Evolutionary conservation across 1,140 invertebrate genomes (phyloP).

Genomic region (Atta colombica): DNA sequence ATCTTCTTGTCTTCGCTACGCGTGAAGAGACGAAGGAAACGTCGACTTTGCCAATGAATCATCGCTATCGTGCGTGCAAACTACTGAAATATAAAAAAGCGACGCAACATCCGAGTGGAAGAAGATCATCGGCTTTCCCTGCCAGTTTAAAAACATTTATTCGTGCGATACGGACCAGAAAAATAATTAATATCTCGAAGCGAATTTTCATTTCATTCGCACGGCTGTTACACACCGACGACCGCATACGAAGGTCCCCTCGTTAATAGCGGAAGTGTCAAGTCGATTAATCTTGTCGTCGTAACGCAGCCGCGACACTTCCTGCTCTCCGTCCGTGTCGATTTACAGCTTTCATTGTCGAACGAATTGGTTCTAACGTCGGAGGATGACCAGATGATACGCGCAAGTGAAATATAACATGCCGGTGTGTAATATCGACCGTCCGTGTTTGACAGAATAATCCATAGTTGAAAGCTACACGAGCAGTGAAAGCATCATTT

Average conservation of each 20-base stretch:
- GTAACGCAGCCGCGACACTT: slow-evolving; percentile 52
- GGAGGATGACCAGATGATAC: slow-evolving; percentile 32
- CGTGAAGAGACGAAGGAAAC: background rate
- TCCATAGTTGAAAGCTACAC: background rate
- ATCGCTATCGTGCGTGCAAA: slow-evolving; percentile 29
- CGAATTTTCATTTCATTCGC: slow-evolving; percentile 61
- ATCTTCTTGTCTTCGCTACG: slow-evolving; percentile 3
- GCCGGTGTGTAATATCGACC: background rate
- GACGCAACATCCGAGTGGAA: slow-evolving; percentile 13
- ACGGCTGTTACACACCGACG: slow-evolving; percentile 57
- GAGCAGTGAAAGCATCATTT: slow-evolving; percentile 6
- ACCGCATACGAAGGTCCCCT: slow-evolving; percentile 51
- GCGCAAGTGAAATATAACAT: slow-evolving; percentile 38
- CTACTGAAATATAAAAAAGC: slow-evolving; percentile 27
- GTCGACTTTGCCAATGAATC: slow-evolving; percentile 34
- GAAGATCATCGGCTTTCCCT: slow-evolving; percentile 16
- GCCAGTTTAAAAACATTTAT: background rate
- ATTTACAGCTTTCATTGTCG: slow-evolving; percentile 59
- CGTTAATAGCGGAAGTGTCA: slow-evolving; percentile 64
- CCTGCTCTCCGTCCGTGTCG: slow-evolving; percentile 46
- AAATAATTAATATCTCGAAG: slow-evolving; percentile 49
- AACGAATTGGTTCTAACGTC: slow-evolving; percentile 55
- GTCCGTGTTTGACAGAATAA: slow-evolving; percentile 12
- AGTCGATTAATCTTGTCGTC: slow-evolving; percentile 62
- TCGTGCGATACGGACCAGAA: slow-evolving; percentile 11